phyloP scores from a whole-genome alignment of 2,888 invertebrate genomes.

The Hyalella azteca region DNA sequence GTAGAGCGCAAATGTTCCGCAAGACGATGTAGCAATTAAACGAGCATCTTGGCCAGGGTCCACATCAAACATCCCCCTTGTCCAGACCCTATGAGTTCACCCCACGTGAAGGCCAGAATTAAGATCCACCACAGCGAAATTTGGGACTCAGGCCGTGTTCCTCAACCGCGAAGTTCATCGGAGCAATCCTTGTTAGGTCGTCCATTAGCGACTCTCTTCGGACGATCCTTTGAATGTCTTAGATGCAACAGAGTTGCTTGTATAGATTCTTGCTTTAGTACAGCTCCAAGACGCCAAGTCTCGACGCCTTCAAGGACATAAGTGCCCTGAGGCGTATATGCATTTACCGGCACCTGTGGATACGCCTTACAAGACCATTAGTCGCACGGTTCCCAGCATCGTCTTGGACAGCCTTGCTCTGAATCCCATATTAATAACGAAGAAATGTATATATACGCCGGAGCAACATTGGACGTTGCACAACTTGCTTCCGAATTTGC shows the following conservation, averaged over 20 bases:
- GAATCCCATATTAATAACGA: no score
- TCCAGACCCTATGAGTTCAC: slow-evolving; percentile 21
- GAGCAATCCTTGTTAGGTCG: slow-evolving; percentile 34
- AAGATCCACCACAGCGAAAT: slow-evolving; percentile 20
- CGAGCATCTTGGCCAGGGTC: slow-evolving; percentile 15
- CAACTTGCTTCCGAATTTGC: no score
- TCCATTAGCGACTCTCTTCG: slow-evolving; percentile 12
- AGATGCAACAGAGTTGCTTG: slow-evolving; percentile 9
- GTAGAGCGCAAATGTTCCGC: not conserved
- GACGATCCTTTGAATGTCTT: not conserved
- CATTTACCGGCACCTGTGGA: slow-evolving; percentile 11
- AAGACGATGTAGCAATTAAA: slow-evolving; percentile 20
- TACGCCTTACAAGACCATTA: not conserved
- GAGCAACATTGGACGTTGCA: no score
- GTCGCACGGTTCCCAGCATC: not conserved
- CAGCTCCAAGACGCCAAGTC: not conserved
- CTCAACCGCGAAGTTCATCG: slow-evolving; percentile 28
- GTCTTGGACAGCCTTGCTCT: no score
- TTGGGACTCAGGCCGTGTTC: not conserved
- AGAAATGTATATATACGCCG: no score
- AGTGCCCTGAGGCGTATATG: not conserved
- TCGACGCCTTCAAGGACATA: not conserved
- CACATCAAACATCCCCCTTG: slow-evolving; percentile 24
- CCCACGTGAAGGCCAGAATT: slow-evolving; percentile 3
- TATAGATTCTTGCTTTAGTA: no score